Conservation (phyloP, 2,113 vertebrate genomes). For the Leiothrix lutea region DNA sequence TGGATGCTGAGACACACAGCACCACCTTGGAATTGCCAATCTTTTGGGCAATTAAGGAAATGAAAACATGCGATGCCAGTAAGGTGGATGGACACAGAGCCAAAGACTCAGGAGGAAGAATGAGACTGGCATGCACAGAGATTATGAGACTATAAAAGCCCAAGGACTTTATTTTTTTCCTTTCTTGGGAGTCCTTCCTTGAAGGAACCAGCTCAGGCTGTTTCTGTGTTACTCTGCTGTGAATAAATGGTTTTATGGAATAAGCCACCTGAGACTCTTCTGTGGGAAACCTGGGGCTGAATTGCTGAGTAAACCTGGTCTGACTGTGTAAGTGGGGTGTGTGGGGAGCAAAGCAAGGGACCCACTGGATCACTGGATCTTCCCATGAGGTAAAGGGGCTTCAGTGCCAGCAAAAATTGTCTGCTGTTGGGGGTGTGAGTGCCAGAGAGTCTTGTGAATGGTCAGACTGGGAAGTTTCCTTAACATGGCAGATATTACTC, state of each 20-base stretch:
- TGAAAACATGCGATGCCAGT: accelerated
- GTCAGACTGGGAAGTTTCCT: neutral
- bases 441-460: neutral
- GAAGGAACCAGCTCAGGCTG: neutral
- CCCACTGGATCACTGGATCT: neutral
- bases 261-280: neutral
- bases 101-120: neutral
- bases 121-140: neutral
- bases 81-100: neutral
- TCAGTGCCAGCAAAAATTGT: neutral
- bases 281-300: neutral
- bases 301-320: neutral
- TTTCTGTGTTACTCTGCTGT: neutral
- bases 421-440: neutral
- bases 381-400: neutral
- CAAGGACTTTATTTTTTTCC: neutral
- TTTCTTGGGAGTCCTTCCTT: neutral
- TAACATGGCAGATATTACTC: neutral
- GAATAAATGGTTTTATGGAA: neutral
- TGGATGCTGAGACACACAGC: neutral
- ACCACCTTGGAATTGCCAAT: neutral
- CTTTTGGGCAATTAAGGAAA: neutral
- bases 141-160: neutral
- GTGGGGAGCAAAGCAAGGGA: neutral
- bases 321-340: neutral